phyloP scores from a whole-genome alignment of 2,888 invertebrate species.

The Listrodromus nycthemerus region DNA sequence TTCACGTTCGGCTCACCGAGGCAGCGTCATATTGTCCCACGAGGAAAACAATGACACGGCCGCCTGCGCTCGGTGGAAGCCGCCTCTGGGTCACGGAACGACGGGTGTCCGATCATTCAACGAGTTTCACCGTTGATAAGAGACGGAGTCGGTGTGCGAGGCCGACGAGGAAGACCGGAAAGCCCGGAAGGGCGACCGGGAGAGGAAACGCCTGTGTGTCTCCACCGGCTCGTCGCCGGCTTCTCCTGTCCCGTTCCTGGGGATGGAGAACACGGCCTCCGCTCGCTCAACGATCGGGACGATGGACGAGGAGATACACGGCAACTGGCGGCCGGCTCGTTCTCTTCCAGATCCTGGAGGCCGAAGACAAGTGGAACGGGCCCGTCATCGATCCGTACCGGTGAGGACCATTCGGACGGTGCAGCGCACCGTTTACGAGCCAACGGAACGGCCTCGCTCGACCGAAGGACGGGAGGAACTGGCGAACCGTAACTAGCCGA shows the following conservation, averaged over 20 bases:
- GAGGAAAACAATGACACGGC: constrained; percentile 33
- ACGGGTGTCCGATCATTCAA: constrained; percentile 45
- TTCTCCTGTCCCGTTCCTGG: constrained; percentile 30
- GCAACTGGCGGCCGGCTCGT: background rate
- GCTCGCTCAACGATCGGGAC: background rate
- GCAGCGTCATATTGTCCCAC: constrained; percentile 19
- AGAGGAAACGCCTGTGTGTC: constrained; percentile 43
- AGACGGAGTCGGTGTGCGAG: constrained; percentile 17
- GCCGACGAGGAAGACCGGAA: background rate
- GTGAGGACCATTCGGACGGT: constrained; percentile 50
- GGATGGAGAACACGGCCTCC: constrained; percentile 25
- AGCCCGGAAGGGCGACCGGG: constrained; percentile 38
- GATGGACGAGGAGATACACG: constrained; percentile 35
- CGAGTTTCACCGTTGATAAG: constrained; percentile 34
- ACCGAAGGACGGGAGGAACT: constrained; percentile 36
- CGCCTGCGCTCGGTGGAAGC: background rate
- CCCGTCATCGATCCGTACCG: constrained; percentile 61
- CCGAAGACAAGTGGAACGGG: constrained; percentile 63
- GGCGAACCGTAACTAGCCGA: constrained; percentile 44
- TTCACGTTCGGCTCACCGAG: no score
- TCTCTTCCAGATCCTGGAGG: constrained; percentile 1
- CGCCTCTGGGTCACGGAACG: constrained; percentile 28
- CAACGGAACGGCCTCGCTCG: constrained; percentile 26
- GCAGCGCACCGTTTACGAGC: constrained; percentile 55
- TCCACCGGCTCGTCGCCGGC: constrained; percentile 31